Conservation (phyloP, 2,888 invertebrate species). For the Diarsia brunnea region DNA sequence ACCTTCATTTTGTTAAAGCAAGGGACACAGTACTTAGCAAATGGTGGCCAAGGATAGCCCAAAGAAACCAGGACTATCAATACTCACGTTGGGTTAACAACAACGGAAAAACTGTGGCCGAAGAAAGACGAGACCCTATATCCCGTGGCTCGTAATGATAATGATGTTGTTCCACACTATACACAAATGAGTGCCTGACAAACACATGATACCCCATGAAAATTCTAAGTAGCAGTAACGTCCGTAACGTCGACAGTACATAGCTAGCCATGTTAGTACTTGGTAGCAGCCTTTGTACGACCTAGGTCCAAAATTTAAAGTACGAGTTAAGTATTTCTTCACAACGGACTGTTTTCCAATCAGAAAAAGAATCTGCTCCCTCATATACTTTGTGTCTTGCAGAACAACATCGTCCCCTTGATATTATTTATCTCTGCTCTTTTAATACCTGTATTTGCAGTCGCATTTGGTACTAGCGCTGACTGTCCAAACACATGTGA, state of each 20-base stretch:
- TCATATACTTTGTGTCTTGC: not conserved
- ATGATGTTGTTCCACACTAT: not conserved
- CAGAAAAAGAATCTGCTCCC: not conserved
- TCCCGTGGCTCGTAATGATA: not conserved
- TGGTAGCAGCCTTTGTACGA: not conserved
- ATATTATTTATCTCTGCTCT: not conserved
- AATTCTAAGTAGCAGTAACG: not conserved
- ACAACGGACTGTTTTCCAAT: not conserved
- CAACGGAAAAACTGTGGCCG: not conserved
- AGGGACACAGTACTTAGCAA: not conserved
- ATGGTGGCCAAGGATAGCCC: not conserved
- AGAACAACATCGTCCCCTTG: not conserved
- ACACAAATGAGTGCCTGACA: not conserved
- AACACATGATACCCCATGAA: not conserved
- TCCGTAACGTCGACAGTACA: not conserved
- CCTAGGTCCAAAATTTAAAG: not conserved
- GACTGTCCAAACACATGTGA: conserved; percentile 76
- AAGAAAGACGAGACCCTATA: not conserved
- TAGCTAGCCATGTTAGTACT: not conserved
- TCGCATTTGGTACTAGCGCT: conserved; percentile 56
- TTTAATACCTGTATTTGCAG: conserved; percentile 10
- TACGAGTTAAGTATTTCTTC: not conserved
- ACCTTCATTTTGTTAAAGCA: not conserved
- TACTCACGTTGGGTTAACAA: not conserved
- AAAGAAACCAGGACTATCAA: not conserved